Evolutionary conservation across 2,113 vertebrate species (phyloP).

Genomic region (Apaloderma vittatum): DNA sequence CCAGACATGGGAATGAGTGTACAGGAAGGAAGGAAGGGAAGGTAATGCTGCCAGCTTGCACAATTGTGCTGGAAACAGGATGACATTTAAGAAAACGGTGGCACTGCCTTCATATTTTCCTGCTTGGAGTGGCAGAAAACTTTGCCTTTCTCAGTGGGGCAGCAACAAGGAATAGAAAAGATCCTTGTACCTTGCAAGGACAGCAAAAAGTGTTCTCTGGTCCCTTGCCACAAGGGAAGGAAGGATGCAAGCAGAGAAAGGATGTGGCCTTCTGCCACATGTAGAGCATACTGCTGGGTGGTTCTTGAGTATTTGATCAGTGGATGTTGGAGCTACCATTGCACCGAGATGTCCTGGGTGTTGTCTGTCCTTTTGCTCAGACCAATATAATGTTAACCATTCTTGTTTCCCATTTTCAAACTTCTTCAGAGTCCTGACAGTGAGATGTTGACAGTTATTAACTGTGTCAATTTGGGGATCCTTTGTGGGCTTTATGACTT

Average conservation of each 20-base stretch:
- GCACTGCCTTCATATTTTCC: constrained; percentile 11
- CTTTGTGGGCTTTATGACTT: neutral
- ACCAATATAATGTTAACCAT: neutral
- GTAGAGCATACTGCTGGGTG: neutral
- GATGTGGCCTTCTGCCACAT: neutral
- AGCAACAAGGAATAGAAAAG: neutral
- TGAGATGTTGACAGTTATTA: neutral
- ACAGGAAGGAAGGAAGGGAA: constrained; percentile 68
- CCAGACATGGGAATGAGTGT: constrained; percentile 26
- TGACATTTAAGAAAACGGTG: constrained; percentile 18
- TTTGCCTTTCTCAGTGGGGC: neutral
- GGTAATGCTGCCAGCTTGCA: constrained; percentile 48
- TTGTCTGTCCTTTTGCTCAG: neutral
- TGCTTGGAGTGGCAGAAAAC: constrained; percentile 7
- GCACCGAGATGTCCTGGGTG: neutral
- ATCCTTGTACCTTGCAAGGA: neutral
- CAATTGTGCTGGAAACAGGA: constrained; percentile 47
- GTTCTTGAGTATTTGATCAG: neutral
- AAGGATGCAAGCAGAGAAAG: neutral
- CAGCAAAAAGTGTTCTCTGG: neutral
- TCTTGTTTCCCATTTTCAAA: neutral
- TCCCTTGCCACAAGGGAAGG: constrained; percentile 13
- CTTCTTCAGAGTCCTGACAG: neutral
- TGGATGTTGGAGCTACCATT: neutral
- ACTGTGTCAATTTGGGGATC: neutral